Conservation (phyloP, 2,797 vertebrate genomes). For the Sparus aurata region DNA sequence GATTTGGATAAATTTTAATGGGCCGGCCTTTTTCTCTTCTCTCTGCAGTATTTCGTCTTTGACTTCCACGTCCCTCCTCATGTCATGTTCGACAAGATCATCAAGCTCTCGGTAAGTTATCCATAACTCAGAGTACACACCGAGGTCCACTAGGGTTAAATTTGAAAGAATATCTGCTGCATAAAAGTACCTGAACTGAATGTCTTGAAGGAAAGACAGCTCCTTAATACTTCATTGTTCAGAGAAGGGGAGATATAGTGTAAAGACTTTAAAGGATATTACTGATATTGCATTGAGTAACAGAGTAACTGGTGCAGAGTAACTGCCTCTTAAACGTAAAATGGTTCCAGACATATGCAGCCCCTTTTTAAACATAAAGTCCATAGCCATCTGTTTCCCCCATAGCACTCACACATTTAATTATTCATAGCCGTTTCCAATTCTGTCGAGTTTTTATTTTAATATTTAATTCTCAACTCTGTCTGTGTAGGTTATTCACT, state of each 20-base stretch:
- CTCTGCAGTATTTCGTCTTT: slow-evolving; percentile 95
- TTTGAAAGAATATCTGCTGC: neutral
- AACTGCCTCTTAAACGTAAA: too few species aligned
- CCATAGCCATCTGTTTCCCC: neutral
- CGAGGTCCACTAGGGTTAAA: neutral
- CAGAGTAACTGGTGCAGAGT: too few species aligned
- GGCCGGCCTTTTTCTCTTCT: slow-evolving; percentile 37
- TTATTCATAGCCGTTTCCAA: neutral
- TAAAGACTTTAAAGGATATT: neutral
- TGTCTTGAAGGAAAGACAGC: neutral
- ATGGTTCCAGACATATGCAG: neutral
- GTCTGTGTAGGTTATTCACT: slow-evolving; percentile 93
- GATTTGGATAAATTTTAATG: too few species aligned
- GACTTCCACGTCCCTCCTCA: slow-evolving; percentile 97
- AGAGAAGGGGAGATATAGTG: neutral
- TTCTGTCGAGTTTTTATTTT: neutral
- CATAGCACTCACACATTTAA: neutral
- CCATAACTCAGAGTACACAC: too few species aligned
- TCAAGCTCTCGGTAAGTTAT: slow-evolving; percentile 94
- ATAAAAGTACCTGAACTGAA: neutral
- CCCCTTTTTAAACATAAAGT: slow-evolving; percentile 1
- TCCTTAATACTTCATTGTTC: neutral
- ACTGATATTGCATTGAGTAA: neutral
- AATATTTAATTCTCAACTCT: slow-evolving; percentile 17
- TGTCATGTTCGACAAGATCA: slow-evolving; percentile 98